These are phyloP conservation scores for Paracentrotus lividus DNA, from an alignment of 53 echinoderm and acorn worm species.

Conservation along the genomic window DNA sequence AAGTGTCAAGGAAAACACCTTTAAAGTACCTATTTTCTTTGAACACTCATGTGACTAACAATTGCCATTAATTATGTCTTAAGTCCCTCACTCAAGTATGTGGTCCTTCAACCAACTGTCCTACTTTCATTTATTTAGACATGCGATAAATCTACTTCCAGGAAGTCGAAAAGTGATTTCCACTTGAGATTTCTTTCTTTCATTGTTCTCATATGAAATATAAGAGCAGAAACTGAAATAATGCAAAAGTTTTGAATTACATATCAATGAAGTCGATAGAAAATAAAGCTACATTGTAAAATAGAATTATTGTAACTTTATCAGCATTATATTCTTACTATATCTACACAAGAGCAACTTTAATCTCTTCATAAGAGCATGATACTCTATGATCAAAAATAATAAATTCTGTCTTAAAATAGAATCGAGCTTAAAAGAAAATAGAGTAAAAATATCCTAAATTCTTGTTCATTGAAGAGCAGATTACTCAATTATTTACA, in stretches of 20 bases:
- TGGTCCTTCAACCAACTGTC: neutral
- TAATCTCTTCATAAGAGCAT: too few species aligned
- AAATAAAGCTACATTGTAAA: neutral
- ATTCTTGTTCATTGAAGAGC: too few species aligned
- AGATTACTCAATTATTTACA: too few species aligned
- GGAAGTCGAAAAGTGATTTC: neutral
- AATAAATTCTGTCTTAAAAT: too few species aligned
- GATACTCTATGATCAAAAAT: too few species aligned
- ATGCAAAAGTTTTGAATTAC: too few species aligned
- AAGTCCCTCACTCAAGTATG: neutral
- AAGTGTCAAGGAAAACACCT: conserved; percentile 25
- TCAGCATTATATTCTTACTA: too few species aligned
- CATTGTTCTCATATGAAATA: neutral
- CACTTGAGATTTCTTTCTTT: neutral
- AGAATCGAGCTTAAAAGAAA: too few species aligned
- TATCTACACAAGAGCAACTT: too few species aligned
- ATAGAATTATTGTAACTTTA: too few species aligned
- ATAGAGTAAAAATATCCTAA: too few species aligned
- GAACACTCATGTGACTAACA: neutral
- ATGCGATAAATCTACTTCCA: neutral
- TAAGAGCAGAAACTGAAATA: too few species aligned
- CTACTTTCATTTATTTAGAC: neutral
- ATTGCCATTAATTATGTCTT: neutral
- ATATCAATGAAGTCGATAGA: neutral
- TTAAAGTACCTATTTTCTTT: neutral